phyloP scores from a whole-genome alignment of 1,140 invertebrate genomes.

The Ceratina japonica region DNA sequence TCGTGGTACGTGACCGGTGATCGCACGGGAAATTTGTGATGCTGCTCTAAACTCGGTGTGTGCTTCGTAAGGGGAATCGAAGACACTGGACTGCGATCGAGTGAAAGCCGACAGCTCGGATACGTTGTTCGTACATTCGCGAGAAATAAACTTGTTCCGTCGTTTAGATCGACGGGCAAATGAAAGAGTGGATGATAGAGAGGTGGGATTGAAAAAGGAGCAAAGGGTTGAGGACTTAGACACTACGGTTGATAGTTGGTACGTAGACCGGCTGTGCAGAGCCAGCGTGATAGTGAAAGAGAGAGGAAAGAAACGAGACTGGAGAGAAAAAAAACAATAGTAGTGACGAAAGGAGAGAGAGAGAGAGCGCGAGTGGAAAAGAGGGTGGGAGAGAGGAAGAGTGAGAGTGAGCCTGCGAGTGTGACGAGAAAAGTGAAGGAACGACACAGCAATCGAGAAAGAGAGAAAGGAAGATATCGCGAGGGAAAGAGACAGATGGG shows the following conservation, averaged over 20 bases:
- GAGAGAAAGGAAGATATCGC: not conserved
- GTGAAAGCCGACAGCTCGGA: slow-evolving; percentile 47
- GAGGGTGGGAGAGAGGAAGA: slow-evolving; percentile 2
- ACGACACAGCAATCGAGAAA: not conserved
- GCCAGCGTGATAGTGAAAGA: slow-evolving; percentile 21
- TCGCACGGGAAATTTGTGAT: not conserved
- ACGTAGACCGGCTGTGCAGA: slow-evolving; percentile 55
- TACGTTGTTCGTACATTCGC: slow-evolving; percentile 4
- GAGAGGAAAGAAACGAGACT: not conserved
- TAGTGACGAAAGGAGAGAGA: slow-evolving; percentile 20
- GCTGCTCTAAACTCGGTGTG: not conserved
- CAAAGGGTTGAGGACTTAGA: slow-evolving; percentile 26
- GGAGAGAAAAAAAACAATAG: slow-evolving; percentile 36
- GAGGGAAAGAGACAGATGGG: slow-evolving; percentile 20
- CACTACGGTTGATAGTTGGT: slow-evolving; percentile 36
- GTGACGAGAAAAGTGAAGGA: slow-evolving; percentile 13
- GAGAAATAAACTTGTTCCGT: not conserved
- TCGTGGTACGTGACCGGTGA: slow-evolving; percentile 9
- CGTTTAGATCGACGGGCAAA: not conserved
- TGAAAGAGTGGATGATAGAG: not conserved
- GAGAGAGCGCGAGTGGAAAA: not conserved
- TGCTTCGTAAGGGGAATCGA: slow-evolving; percentile 5
- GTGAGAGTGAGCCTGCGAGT: not conserved
- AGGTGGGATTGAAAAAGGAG: slow-evolving; percentile 6
- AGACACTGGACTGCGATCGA: not conserved